Base-by-base conservation (phyloP, 2,888 invertebrate genomes). In the Sarcophaga subvicina region DNA sequence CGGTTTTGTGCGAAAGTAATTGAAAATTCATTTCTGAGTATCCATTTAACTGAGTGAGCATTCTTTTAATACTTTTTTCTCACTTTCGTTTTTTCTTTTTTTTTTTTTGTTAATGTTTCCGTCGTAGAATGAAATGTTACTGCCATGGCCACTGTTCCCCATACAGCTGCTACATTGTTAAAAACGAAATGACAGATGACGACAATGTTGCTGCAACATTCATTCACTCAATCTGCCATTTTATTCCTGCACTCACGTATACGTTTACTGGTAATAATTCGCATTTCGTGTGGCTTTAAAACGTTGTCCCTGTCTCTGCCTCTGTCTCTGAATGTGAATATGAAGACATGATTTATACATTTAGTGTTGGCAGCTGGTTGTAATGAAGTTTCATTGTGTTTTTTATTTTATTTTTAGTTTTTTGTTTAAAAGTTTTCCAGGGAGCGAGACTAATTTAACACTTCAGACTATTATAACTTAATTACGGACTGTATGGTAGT, bases 161-260 rank as follows among this genome's bases (percentile, higher is more conserved):
- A 37, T 6, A 6, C 37, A 1, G 10, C 37, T 8, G 37, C 37
- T 54, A 69, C 12, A 54, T 70, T 75, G 27, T 63, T 82, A 14
- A 73, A 62, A 63, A n/a, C 45, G 45, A 76, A 82, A 54, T 76
- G 70, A 76, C 81, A 82, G 69, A 76, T 76, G 69, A 64, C 63
- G 67, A 67, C 75, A 22, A 75, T 69, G 69, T 54, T 76, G 62
- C 47, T 80, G 45, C 59, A 72, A 45, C 62, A 54, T 54, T 54
- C 54, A 54, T 54, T 14, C 54, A 54, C 54, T 54, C 17, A 54
- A 14, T 54, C 54, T 54, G 54, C 3, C 54, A 54, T 2, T 54
- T 12, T 54, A 54, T 12, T 54, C 37, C 37, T 37, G 37, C 4
- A 54, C 54, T 54, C 54, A 54, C 54, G 54, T 54, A 54, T 14